Percentiles rank a stretch among this genome's conserved stretches.
These are phyloP conservation scores for Megamerina dolium DNA, from an alignment of 2,888 invertebrate genomes.

Conservation along the genomic window DNA sequence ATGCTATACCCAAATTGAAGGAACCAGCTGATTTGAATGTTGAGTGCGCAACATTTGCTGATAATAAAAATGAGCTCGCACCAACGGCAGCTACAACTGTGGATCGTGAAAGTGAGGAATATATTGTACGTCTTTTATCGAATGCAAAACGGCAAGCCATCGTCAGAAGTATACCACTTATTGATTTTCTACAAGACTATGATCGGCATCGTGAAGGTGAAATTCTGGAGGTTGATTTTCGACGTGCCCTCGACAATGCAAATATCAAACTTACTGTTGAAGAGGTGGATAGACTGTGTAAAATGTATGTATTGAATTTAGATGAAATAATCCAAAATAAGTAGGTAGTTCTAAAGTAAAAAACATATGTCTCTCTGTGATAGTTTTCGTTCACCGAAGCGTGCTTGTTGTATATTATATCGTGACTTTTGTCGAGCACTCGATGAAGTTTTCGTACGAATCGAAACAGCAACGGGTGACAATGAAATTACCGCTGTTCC, in stretches of 20 bases:
- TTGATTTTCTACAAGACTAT: constrained; percentile 62
- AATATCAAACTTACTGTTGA: constrained; percentile 60
- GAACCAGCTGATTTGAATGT: constrained; percentile 18
- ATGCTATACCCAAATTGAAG: constrained; percentile 37
- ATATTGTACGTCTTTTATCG: constrained; percentile 63
- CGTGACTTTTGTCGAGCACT: constrained; percentile 61
- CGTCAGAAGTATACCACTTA: constrained; percentile 57
- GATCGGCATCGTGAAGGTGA: constrained; percentile 60
- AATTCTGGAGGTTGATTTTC: constrained; percentile 63
- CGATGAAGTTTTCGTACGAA: constrained; percentile 65
- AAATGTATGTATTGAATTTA: constrained; percentile 60
- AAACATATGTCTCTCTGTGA: too few species aligned
- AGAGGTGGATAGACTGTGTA: constrained; percentile 65
- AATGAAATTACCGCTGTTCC: constrained; percentile 64
- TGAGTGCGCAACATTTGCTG: constrained; percentile 22
- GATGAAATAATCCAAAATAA: too few species aligned
- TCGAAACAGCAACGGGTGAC: constrained; percentile 59
- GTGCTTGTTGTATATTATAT: constrained; percentile 60
- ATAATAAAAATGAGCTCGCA: neutral
- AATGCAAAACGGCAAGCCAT: constrained; percentile 68
- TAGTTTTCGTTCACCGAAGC: constrained; percentile 61
- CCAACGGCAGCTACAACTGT: constrained; percentile 34
- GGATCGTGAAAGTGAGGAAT: constrained; percentile 47
- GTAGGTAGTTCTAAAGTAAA: too few species aligned
- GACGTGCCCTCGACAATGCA: constrained; percentile 62